Evolutionary conservation across 2,113 vertebrate species (phyloP).

Genomic region (Marcusenius ussheri): DNA sequence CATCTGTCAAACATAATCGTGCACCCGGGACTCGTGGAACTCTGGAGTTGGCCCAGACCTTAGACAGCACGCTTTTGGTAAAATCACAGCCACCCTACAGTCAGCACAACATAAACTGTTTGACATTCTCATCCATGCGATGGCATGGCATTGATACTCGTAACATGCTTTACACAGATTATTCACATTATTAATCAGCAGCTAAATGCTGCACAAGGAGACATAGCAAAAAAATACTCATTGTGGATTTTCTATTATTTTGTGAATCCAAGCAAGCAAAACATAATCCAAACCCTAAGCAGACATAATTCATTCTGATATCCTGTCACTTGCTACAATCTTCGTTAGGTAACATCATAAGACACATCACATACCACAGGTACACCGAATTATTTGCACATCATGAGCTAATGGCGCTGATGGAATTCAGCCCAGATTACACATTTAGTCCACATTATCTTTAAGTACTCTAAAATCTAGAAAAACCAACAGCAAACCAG

Average conservation of each 20-base stretch:
- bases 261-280: not conserved
- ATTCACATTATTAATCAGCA: not conserved
- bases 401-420: not conserved
- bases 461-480: not conserved
- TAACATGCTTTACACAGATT: not conserved
- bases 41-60: not conserved
- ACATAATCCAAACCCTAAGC: not conserved
- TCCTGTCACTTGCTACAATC: not conserved
- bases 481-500: not conserved
- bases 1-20: constrained; percentile 3
- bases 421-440: not conserved
- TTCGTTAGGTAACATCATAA: not conserved
- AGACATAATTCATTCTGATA: not conserved
- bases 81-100: not conserved
- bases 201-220: not conserved
- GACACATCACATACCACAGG: not conserved
- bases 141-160: not conserved
- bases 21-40: not conserved
- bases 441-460: not conserved
- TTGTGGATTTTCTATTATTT: not conserved
- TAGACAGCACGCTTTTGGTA: not conserved
- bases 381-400: not conserved
- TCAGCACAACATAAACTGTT: not conserved
- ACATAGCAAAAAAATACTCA: not conserved
- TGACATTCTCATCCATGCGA: not conserved